phyloP scores from a whole-genome alignment of 1,140 invertebrate species.

The Brachionus asplanchnoidis region DNA sequence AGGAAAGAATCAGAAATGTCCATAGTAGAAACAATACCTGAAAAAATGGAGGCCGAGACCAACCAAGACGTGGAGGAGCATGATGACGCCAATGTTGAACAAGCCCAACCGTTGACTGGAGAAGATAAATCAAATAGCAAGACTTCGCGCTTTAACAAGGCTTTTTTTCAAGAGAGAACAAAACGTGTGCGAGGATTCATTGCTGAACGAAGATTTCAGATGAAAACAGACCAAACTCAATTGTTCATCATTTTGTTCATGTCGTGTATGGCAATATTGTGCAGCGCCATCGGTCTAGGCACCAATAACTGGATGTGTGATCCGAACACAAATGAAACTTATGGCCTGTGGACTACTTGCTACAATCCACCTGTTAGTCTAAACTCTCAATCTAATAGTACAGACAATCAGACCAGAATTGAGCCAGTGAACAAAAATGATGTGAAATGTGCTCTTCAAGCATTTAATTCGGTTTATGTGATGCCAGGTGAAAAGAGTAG shows the following conservation, averaged over 20 bases:
- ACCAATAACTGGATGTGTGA: conserved; percentile 37
- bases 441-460: neutral
- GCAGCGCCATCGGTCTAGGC: neutral
- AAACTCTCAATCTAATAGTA: neutral
- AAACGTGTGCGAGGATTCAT: neutral
- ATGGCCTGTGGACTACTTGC: conserved; percentile 32
- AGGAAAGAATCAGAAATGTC: neutral
- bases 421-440: neutral
- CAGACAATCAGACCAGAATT: neutral
- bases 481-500: neutral
- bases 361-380: neutral
- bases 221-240: neutral
- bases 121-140: neutral
- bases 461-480: neutral
- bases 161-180: neutral
- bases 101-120: conserved; percentile 22
- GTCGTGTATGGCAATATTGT: neutral
- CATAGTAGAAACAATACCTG: conserved; percentile 5
- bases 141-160: neutral
- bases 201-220: neutral
- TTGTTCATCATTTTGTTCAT: conserved; percentile 26
- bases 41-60: neutral
- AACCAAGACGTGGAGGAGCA: neutral
- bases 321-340: neutral
- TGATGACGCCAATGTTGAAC: neutral